Conservation (phyloP, 1,140 invertebrate genomes). For the Aricia agestis region DNA sequence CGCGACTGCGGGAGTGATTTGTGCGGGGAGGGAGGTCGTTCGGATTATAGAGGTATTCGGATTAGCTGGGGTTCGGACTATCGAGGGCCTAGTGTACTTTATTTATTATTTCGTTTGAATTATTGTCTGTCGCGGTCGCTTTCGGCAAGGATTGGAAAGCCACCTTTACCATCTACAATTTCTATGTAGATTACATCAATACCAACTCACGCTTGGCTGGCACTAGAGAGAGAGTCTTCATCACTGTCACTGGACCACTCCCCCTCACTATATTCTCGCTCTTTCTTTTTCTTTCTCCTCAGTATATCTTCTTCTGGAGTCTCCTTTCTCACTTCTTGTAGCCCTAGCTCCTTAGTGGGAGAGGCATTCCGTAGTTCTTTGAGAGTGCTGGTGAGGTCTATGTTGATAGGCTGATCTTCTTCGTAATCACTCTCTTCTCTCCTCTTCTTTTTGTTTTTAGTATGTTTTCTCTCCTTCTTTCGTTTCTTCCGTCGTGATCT, state of each 20-base stretch:
- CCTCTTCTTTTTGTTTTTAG: constrained; percentile 49
- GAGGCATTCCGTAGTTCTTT: constrained; percentile 52
- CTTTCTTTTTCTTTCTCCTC: constrained; percentile 39
- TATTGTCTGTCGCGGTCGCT: no score
- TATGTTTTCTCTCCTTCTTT: constrained; percentile 54
- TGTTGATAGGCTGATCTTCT: constrained; percentile 40
- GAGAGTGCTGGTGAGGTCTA: constrained; percentile 56
- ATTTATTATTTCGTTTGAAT: no score
- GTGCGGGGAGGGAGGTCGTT: no score
- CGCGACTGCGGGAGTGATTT: no score
- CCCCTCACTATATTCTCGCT: constrained; percentile 61
- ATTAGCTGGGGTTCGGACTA: no score
- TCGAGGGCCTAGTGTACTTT: no score
- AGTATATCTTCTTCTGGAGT: constrained; percentile 34
- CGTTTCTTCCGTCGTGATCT: constrained; percentile 55
- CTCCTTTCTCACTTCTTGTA: constrained; percentile 35
- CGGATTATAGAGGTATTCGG: no score
- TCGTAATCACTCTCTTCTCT: constrained; percentile 32
- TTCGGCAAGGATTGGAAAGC: no score
- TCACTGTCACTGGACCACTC: constrained; percentile 67
- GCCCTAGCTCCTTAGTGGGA: constrained; percentile 51
- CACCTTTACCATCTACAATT: no score
- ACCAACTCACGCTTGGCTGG: constrained; percentile 11
- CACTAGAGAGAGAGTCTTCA: constrained; percentile 34
- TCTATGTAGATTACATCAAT: background rate